Evolutionary conservation across 2,888 invertebrate genomes (phyloP), one percentile per base, ranked within the genome.

Genomic region (Yponomeuta sedellus): DNA sequence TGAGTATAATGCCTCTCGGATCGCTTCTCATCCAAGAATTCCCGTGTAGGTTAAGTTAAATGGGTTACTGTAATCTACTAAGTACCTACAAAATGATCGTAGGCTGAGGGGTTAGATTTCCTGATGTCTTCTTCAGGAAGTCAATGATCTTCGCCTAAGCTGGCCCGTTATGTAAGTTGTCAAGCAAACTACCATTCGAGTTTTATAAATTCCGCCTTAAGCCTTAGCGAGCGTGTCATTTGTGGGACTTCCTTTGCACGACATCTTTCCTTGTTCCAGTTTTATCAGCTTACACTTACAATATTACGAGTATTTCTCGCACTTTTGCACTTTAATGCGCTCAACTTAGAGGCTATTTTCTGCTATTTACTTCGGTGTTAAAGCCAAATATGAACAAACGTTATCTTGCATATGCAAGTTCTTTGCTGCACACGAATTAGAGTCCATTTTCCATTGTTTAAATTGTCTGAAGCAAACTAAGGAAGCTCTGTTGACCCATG

Each of bases 261-360:
- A 25, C 25, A 59, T 39, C 62, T 62, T 62, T n/a, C n/a, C 39
- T 62, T 28, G 19, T 62, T 39, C 62, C 34, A 52, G 12, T 52
- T 52, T 52, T 16, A 52, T 16, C 3, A 52, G 16, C 16, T 16
- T 16, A 16, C 44, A 52, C 44, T 52, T 16, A 52, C 44, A 52
- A 12, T 52, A 12, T 5, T 52, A n/a, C n/a, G n/a, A n/a, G n/a
- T n/a, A 3, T 16, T 16, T 52, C 44, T 44, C 44, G 10, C 44
- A 8, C 12, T 52, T 52, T 1, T 52, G 44, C 16, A 3, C 44
- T 52, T 52, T 52, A 52, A 12, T 5, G 5, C 16, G 12, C 44
- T 52, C 44, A 52, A 52, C 16, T 1, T 52, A 52, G 44, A 52
- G 12, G 44, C 44, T 52, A 52, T 52, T 52, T 52, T 52, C 44